Evolutionary conservation across 2,797 vertebrate species (phyloP).

Genomic region (Myiotriccus ornatus): DNA sequence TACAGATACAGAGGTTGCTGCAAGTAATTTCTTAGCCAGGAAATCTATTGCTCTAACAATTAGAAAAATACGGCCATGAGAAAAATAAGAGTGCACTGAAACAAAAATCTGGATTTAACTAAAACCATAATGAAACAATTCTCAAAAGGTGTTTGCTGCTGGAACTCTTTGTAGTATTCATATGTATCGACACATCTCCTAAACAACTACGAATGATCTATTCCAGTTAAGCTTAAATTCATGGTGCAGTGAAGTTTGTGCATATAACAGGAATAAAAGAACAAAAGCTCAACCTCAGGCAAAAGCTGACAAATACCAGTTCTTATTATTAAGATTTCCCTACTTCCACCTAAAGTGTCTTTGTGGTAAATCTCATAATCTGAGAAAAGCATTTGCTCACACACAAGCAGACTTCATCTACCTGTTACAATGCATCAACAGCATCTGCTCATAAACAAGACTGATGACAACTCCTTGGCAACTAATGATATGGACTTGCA

Average conservation of each 20-base stretch:
- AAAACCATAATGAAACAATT: neutral
- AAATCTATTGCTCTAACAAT: neutral
- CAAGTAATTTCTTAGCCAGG: neutral
- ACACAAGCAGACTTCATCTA: neutral
- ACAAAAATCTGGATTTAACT: neutral
- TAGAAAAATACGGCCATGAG: neutral
- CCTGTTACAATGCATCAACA: neutral
- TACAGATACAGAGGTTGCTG: neutral
- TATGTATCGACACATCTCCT: neutral
- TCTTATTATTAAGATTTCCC: neutral
- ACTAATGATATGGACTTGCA: neutral
- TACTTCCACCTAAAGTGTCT: neutral
- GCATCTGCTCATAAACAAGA: neutral
- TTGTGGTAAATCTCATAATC: neutral
- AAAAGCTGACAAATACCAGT: neutral
- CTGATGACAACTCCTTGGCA: neutral
- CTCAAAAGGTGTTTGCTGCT: neutral
- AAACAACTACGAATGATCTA: neutral
- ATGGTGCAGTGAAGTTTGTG: neutral
- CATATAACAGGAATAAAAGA: neutral
- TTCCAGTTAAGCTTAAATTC: neutral
- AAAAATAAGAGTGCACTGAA: neutral
- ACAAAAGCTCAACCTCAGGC: neutral
- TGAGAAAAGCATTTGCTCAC: neutral
- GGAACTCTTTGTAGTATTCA: neutral